Percentiles rank a stretch among this genome's conserved stretches.
Evolutionary conservation across 2,797 vertebrate genomes (phyloP).

Genomic region (Ciconia nigra): DNA sequence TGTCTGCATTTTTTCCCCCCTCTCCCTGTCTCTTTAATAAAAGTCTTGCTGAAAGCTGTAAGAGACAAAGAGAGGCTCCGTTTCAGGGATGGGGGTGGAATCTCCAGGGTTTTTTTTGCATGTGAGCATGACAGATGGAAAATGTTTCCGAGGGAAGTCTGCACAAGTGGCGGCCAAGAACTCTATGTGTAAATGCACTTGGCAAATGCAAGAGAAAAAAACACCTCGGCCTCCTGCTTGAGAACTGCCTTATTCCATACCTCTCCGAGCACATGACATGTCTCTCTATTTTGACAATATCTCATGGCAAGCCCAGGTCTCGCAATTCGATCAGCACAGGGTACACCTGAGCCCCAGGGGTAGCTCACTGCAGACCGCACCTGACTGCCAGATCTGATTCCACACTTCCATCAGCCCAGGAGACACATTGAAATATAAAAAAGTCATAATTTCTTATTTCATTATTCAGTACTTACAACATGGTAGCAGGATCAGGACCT

Average conservation of each 20-base stretch:
- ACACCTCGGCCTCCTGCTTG: not conserved
- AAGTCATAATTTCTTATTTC: not conserved
- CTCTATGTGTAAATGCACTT: conserved; percentile 25
- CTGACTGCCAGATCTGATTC: not conserved
- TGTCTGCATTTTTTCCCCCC: not conserved
- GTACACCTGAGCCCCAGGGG: not conserved
- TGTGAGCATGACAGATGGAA: conserved; percentile 28
- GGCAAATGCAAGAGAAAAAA: not conserved
- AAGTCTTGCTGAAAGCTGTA: not conserved
- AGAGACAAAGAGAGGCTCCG: not conserved
- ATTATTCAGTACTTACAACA: not conserved
- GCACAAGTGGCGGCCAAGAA: conserved; percentile 12
- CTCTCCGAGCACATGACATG: not conserved
- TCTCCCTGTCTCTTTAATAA: not conserved
- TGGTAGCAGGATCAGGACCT: not conserved
- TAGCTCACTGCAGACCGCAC: not conserved
- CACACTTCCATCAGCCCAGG: not conserved
- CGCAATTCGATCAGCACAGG: not conserved
- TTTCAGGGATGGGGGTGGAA: not conserved
- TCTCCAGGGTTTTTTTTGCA: not conserved
- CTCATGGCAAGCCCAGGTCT: not conserved
- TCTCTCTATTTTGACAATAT: not conserved
- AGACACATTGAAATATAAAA: not conserved
- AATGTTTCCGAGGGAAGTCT: conserved; percentile 31
- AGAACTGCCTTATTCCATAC: not conserved